phyloP scores from a whole-genome alignment of 2,888 invertebrate genomes.

The Andrena praecox region DNA sequence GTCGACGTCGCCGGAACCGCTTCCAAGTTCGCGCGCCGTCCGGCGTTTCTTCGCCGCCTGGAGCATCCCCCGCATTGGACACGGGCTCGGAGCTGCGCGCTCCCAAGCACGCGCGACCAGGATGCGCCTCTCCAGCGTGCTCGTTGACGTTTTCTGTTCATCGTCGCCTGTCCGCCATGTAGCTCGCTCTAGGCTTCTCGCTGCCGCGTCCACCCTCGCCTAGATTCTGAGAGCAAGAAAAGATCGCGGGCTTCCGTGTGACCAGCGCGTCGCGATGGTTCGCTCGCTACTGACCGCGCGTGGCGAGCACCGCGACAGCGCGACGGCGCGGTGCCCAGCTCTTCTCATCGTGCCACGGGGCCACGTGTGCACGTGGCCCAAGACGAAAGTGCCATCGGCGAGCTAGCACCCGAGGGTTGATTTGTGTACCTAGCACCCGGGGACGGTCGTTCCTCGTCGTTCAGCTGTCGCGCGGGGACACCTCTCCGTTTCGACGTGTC shows the following conservation, averaged over 20 bases:
- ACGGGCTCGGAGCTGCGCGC: no score
- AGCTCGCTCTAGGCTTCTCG: not conserved
- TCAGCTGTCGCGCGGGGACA: not conserved
- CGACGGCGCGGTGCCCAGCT: not conserved
- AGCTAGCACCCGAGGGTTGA: not conserved
- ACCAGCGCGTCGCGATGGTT: constrained; percentile 41
- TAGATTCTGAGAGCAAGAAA: not conserved
- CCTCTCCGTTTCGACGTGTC: constrained; percentile 11
- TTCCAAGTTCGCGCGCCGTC: not conserved
- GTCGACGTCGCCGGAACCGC: not conserved
- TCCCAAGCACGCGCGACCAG: no score
- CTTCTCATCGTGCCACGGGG: constrained; percentile 18
- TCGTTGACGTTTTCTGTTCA: not conserved
- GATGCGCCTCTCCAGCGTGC: not conserved
- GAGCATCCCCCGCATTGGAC: not conserved
- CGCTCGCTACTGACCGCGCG: constrained; percentile 36
- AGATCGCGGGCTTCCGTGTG: not conserved
- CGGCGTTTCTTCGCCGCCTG: not conserved
- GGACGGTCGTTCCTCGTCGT: not conserved
- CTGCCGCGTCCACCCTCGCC: not conserved
- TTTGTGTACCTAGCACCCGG: constrained; percentile 10
- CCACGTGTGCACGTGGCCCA: constrained; percentile 26
- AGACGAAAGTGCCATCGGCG: not conserved
- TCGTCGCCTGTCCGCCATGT: not conserved
- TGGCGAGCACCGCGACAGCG: constrained; percentile 28